A percentile compares a stretch with the other conserved stretches of the same genome.
These are phyloP conservation scores for Acanthococcus lagerstroemiae DNA, from an alignment of 2,888 invertebrate genomes.

Conservation along the genomic window DNA sequence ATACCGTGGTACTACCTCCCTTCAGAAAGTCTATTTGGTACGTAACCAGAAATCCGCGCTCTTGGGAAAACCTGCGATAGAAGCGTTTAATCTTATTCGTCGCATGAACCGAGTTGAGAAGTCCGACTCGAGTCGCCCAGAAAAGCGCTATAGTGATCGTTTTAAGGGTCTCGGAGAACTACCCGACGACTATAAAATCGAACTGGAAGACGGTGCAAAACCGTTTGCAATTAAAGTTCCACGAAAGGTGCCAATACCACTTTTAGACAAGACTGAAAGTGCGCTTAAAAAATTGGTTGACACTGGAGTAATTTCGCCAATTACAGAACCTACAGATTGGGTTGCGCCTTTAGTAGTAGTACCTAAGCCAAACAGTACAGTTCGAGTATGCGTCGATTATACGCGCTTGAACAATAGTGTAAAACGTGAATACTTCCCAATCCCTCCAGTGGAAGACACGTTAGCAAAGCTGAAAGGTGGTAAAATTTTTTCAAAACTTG, in stretches of 20 bases:
- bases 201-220: background rate
- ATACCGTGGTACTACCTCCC: background rate
- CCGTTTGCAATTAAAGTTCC: background rate
- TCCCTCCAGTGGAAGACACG: conserved; percentile 38
- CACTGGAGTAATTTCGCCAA: background rate
- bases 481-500: conserved; percentile 30
- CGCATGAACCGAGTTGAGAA: background rate
- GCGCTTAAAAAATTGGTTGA: background rate
- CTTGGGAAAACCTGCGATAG: no score
- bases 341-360: conserved; percentile 40
- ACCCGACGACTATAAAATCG: conserved; percentile 21
- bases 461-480: conserved; percentile 35
- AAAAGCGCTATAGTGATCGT: background rate
- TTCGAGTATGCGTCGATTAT: conserved; percentile 39
- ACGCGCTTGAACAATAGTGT: conserved; percentile 38
- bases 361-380: conserved; percentile 38
- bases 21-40: background rate
- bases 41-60: no score
- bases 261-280: background rate
- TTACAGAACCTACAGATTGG: conserved; percentile 38
- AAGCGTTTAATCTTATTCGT: no score
- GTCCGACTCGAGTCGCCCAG: background rate
- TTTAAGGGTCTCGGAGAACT: conserved; percentile 31
- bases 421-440: conserved; percentile 35
- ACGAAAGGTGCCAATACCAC: background rate